These are phyloP conservation scores for Salvelinus namaycush DNA, from an alignment of 2,113 vertebrate genomes.

Conservation along the genomic window DNA sequence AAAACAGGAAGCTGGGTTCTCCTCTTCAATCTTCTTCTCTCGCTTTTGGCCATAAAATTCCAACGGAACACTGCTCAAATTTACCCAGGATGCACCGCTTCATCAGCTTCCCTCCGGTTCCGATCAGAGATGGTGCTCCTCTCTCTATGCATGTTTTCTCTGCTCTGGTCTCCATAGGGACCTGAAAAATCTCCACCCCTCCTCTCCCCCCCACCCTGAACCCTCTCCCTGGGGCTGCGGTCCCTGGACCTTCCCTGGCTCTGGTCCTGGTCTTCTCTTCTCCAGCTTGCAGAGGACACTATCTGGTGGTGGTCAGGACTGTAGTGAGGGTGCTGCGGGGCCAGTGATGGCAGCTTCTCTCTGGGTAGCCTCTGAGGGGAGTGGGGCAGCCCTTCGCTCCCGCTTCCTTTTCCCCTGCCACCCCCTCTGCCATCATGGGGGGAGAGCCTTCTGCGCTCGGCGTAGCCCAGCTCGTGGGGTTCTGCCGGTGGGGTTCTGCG, in stretches of 20 bases:
- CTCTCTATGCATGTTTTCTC: conserved; percentile 72
- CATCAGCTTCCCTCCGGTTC: conserved; percentile 76
- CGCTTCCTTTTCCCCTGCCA: conserved; percentile 31
- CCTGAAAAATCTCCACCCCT: conserved; percentile 61
- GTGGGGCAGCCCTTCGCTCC: background rate
- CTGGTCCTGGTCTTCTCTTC: conserved; percentile 41
- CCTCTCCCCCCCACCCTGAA: conserved; percentile 35
- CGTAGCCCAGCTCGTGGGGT: background rate
- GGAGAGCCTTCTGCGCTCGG: conserved; percentile 23
- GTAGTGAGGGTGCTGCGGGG: conserved; percentile 22
- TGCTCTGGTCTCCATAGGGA: conserved; percentile 34
- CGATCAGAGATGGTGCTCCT: conserved; percentile 82
- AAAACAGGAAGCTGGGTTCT: conserved; percentile 24
- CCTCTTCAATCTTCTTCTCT: conserved; percentile 65
- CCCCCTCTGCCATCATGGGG: conserved; percentile 14
- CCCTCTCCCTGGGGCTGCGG: conserved; percentile 33
- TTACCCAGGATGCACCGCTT: conserved; percentile 75
- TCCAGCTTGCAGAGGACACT: conserved; percentile 41
- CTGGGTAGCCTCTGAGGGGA: conserved; percentile 40
- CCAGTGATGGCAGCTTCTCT: conserved; percentile 36
- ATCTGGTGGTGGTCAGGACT: conserved; percentile 22
- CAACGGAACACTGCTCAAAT: conserved; percentile 60
- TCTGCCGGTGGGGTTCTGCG: conserved; percentile 7
- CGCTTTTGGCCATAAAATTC: conserved; percentile 34
- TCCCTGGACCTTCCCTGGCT: conserved; percentile 64